phyloP scores from a whole-genome alignment of 1,140 invertebrate genomes.

The Ips typographus region DNA sequence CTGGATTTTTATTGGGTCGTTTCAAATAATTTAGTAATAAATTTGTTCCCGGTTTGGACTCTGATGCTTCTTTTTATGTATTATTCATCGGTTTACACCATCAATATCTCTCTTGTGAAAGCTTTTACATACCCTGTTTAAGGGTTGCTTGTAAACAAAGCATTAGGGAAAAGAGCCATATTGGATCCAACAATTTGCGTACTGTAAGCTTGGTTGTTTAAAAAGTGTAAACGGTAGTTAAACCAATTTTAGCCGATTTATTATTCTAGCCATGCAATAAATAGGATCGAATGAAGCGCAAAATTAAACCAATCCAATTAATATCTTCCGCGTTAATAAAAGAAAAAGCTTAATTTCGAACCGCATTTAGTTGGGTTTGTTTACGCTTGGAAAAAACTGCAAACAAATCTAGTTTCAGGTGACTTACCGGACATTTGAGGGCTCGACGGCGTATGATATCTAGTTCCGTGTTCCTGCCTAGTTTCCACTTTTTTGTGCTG shows the following conservation, averaged over 20 bases:
- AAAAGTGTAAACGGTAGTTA: neutral
- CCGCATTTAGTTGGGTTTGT: neutral
- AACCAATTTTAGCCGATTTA: neutral
- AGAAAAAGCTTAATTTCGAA: neutral
- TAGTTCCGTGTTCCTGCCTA: constrained; percentile 36
- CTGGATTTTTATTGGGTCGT: constrained; percentile 32
- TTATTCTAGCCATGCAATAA: constrained; percentile 23
- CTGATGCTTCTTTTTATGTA: constrained; percentile 20
- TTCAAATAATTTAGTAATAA: constrained; percentile 36
- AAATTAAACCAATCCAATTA: constrained; percentile 21
- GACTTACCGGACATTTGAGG: constrained; percentile 44
- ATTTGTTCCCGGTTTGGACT: constrained; percentile 24
- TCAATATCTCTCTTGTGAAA: constrained; percentile 16
- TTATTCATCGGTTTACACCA: constrained; percentile 21
- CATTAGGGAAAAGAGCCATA: too few relatives aligned
- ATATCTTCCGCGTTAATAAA: constrained; percentile 9
- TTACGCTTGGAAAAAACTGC: neutral
- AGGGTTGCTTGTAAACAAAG: too few relatives aligned
- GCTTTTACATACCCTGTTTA: neutral
- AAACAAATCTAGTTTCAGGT: too few relatives aligned
- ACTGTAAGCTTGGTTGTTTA: too few relatives aligned
- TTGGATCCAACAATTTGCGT: too few relatives aligned
- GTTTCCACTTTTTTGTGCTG: constrained; percentile 34
- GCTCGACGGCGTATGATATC: constrained; percentile 42
- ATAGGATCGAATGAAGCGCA: constrained; percentile 12